Evolutionary conservation across 2,113 vertebrate genomes (phyloP).

Genomic region (Gracilinanus agilis): DNA sequence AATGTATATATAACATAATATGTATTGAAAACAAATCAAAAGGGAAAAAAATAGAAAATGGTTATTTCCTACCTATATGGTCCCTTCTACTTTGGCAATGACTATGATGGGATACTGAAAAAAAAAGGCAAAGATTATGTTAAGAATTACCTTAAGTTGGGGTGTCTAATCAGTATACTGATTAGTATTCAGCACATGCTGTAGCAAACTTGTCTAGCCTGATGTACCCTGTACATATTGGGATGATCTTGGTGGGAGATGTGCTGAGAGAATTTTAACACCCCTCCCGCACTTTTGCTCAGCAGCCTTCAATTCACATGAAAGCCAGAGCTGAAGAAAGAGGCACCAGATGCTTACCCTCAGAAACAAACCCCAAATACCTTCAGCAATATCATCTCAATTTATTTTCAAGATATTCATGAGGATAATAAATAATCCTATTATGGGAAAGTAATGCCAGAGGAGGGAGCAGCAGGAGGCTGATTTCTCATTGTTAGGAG

Average conservation of each 20-base stretch:
- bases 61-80: not conserved
- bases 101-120: not conserved
- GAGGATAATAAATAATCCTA: conserved; percentile 9
- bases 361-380: conserved; percentile 12
- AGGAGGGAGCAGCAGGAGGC: not conserved
- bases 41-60: not conserved
- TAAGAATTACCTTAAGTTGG: conserved; percentile 27
- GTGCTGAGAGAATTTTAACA: conserved; percentile 37
- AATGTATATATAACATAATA: not conserved
- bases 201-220: conserved; percentile 45
- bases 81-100: not conserved
- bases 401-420: conserved; percentile 16
- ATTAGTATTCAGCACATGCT: conserved; percentile 31
- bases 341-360: conserved; percentile 49
- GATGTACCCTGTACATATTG: conserved; percentile 49
- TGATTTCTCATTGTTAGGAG: not conserved
- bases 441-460: not conserved
- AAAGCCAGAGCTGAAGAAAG: conserved; percentile 27
- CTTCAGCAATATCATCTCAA: not conserved
- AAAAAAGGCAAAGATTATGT: not conserved
- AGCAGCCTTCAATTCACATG: conserved; percentile 45
- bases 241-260: conserved; percentile 51
- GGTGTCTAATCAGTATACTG: conserved; percentile 22
- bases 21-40: not conserved
- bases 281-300: conserved; percentile 35